These are phyloP conservation scores for Poecilobothrus nobilitatus DNA, from an alignment of 2,888 invertebrate species.

Conservation along the genomic window DNA sequence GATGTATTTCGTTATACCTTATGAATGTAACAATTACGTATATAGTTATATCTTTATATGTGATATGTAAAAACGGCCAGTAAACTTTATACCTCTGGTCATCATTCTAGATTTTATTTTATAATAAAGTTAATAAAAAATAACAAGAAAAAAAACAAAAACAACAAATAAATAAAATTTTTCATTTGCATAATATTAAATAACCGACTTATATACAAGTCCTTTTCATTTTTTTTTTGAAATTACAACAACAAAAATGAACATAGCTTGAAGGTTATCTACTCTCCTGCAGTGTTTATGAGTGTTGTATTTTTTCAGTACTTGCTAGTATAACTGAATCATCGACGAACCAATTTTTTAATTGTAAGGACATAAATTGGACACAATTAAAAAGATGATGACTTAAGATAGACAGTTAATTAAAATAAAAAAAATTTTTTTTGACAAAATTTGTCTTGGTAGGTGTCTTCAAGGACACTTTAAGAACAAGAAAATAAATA, in stretches of 20 bases:
- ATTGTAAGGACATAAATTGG: not conserved
- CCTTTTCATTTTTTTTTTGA: not conserved
- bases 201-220: not conserved
- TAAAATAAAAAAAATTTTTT: not conserved
- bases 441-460: not conserved
- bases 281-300: not conserved
- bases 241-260: not conserved
- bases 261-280: not conserved
- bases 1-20: too few species aligned
- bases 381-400: not conserved
- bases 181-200: slow-evolving; percentile 1
- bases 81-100: not conserved
- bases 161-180: too few species aligned
- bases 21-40: not conserved
- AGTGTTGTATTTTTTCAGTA: not conserved
- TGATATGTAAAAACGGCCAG: not conserved
- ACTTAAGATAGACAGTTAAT: not conserved
- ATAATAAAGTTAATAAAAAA: not conserved
- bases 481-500: not conserved
- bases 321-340: not conserved
- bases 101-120: not conserved
- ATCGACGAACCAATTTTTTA: not conserved
- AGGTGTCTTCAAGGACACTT: slow-evolving; percentile 2
- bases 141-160: too few species aligned
- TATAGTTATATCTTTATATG: not conserved